These are phyloP conservation scores for Cyclina sinensis DNA, from an alignment of 1,140 invertebrate species.

Conservation along the genomic window DNA sequence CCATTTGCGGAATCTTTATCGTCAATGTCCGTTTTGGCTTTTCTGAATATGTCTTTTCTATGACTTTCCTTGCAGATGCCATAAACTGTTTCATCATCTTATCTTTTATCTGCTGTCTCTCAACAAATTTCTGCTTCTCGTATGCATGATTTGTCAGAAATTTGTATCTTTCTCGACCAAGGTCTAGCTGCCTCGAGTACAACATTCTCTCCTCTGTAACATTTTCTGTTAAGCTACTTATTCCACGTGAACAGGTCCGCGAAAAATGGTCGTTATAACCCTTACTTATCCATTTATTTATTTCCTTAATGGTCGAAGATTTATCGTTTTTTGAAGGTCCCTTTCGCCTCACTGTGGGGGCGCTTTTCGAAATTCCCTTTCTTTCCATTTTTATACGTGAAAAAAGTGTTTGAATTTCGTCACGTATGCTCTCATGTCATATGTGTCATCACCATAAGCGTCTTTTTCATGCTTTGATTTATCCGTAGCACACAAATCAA, in stretches of 20 bases:
- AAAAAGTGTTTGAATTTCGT: no score
- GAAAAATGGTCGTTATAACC: neutral
- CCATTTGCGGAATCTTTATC: slow-evolving; percentile 38
- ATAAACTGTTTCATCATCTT: slow-evolving; percentile 53
- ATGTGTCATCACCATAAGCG: no score
- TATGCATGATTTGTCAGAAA: slow-evolving; percentile 53
- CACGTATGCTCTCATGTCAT: no score
- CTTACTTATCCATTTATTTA: slow-evolving; percentile 42
- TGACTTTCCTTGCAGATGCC: slow-evolving; percentile 43
- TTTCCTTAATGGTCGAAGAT: slow-evolving; percentile 31
- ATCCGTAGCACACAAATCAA: no score
- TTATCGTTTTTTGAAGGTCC: slow-evolving; percentile 4
- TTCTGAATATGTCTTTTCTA: slow-evolving; percentile 26
- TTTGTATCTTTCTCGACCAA: slow-evolving; percentile 58
- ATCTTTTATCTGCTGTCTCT: slow-evolving; percentile 39
- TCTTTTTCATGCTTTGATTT: no score
- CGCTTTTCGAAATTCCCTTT: slow-evolving; percentile 26
- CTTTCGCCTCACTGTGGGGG: neutral
- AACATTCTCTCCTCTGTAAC: slow-evolving; percentile 65
- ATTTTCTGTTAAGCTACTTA: slow-evolving; percentile 52
- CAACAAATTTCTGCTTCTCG: slow-evolving; percentile 61
- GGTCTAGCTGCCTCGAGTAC: slow-evolving; percentile 39
- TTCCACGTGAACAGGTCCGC: neutral
- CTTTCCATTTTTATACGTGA: neutral
- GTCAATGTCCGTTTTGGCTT: neutral